Conservation (phyloP, 2,888 invertebrate genomes). For the Antitype chi region DNA sequence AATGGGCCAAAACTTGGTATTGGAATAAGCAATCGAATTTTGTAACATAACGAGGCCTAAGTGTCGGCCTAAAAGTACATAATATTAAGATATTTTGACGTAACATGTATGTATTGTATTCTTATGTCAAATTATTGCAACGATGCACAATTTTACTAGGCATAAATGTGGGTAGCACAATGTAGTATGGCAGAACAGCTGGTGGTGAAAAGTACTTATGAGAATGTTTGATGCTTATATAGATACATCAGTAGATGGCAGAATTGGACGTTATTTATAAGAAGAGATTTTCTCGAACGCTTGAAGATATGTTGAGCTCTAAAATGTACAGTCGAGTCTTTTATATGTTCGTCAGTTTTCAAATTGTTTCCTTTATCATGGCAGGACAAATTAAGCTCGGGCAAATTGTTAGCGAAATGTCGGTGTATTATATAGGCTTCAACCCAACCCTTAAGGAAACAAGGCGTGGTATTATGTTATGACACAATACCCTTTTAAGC, state of each 20-base stretch:
- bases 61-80: conserved; percentile 59
- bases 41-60: conserved; percentile 54
- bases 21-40: conserved; percentile 64
- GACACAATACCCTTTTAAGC: background rate
- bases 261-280: background rate
- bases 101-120: conserved; percentile 36
- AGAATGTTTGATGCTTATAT: conserved; percentile 10
- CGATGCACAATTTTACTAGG: conserved; percentile 61
- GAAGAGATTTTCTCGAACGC: background rate
- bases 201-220: background rate
- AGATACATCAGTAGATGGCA: background rate
- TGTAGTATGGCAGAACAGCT: conserved; percentile 6
- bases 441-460: too few species aligned
- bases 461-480: too few species aligned
- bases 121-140: conserved; percentile 69
- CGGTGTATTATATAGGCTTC: too few species aligned
- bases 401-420: background rate
- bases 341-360: background rate
- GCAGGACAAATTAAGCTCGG: background rate
- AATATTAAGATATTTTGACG: conserved; percentile 23
- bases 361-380: background rate
- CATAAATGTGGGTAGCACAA: conserved; percentile 22
- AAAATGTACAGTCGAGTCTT: background rate
- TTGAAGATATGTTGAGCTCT: background rate
- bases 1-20: conserved; percentile 44